Evolutionary conservation across 2,888 invertebrate genomes (phyloP), one percentile per base, ranked within the genome.

Genomic region (Drosophila niveifrons): DNA sequence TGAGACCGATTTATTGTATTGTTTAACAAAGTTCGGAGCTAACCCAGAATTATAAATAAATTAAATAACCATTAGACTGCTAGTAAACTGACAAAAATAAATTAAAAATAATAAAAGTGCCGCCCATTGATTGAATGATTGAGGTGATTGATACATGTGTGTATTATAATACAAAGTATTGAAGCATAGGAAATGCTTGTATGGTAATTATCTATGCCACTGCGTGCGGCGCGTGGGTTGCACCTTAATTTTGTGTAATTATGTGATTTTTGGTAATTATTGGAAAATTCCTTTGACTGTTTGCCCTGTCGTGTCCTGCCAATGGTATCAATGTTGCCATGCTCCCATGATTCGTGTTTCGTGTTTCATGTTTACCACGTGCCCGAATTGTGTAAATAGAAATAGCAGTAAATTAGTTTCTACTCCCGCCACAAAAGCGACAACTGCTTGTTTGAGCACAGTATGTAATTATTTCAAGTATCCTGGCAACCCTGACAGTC

Each of bases 261-360:
- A 87, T 82, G 85, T 87, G 88, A 82, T 87, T 82, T 87, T 78
- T 81, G 66, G 88, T 87, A 82, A 82, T 82, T 82, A 82, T 82
- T 87, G 85, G 82, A 78, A 84, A 84, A 73, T 76, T 64, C 64
- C 73, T 75, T 66, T 72, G 69, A 57, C 77, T 56, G 50, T 46
- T 39, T 62, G 39, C 48, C 63, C 53, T 67, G 39, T 31, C 23
- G 4, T 23, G 6, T 23, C 4, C 23, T 23, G 23, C 6, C 23
- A 13, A 39, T 13, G 13, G 13, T 61, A 28, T 59, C 51, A 10
- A n/a, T 63, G 55, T 34, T 18, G 3, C n/a, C 29, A 31, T 59
- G 51, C n/a, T 36, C n/a, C 11, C 31, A 31, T 10, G 31, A 9
- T 31, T 10, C 31, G 10, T 9, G 31, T 31, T 31, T 8, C 29